phyloP scores from a whole-genome alignment of 2,113 vertebrate genomes.

The Hystrix brachyura region DNA sequence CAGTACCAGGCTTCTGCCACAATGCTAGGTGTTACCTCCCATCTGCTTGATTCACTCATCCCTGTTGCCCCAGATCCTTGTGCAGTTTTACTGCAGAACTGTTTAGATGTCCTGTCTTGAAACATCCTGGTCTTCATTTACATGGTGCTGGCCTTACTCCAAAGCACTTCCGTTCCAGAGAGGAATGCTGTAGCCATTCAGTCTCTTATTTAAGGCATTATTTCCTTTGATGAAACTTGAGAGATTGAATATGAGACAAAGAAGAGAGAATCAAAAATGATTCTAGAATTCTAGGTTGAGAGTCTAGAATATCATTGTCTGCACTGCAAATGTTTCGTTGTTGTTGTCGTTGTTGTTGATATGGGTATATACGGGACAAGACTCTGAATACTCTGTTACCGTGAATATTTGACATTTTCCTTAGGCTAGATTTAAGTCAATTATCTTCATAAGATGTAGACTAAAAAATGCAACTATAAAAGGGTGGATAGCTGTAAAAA shows the following conservation, averaged over 20 bases:
- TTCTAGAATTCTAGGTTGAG: not conserved
- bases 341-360: not conserved
- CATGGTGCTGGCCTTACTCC: not conserved
- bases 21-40: not conserved
- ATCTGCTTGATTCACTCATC: not conserved
- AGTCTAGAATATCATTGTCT: not conserved
- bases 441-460: not conserved
- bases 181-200: not conserved
- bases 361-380: not conserved
- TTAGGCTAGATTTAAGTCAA: constrained; percentile 9
- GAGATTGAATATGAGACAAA: not conserved
- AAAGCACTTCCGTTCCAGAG: not conserved
- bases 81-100: not conserved
- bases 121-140: not conserved
- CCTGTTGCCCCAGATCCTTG: not conserved
- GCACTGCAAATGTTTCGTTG: not conserved
- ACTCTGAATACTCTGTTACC: not conserved
- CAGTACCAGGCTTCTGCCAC: not conserved
- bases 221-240: constrained; percentile 22
- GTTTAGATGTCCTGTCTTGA: not conserved
- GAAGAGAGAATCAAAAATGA: not conserved
- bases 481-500: not conserved
- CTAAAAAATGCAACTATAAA: not conserved
- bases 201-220: not conserved
- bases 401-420: not conserved